These are phyloP conservation scores for Caenorhabditis sp. DNA, from an alignment of 2,888 invertebrate species.

Conservation along the genomic window DNA sequence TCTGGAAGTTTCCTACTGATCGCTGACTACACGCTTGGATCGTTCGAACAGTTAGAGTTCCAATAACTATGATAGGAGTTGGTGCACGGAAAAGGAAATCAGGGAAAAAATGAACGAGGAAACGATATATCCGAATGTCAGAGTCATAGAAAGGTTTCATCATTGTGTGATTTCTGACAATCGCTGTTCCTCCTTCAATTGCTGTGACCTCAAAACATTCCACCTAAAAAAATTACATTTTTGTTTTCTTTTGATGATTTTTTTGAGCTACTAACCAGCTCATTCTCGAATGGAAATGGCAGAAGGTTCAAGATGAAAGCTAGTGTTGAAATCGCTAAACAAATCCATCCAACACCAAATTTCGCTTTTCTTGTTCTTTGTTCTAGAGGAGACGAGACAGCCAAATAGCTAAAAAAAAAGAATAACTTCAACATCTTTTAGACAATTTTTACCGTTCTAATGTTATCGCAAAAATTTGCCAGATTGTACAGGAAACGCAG, in stretches of 20 bases:
- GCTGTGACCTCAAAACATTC: slow-evolving; percentile 58
- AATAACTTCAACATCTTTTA: background rate
- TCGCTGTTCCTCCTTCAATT: slow-evolving; percentile 13
- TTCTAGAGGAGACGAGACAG: slow-evolving; percentile 67
- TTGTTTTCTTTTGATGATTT: background rate
- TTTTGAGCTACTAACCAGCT: slow-evolving; percentile 36
- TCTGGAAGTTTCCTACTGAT: slow-evolving; percentile 42
- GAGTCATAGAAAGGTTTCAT: slow-evolving; percentile 60
- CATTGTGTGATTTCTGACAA: slow-evolving; percentile 53
- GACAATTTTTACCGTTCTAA: slow-evolving; percentile 58
- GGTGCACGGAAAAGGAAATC: slow-evolving; percentile 69
- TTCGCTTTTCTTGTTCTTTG: slow-evolving; percentile 65
- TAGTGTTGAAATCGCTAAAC: slow-evolving; percentile 53
- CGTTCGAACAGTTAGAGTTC: slow-evolving; percentile 64
- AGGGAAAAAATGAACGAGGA: slow-evolving; percentile 66
- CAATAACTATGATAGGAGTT: slow-evolving; percentile 64
- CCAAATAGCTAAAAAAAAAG: slow-evolving; percentile 53
- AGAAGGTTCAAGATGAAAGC: slow-evolving; percentile 64
- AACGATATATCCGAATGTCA: slow-evolving; percentile 42
- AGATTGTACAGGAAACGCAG: slow-evolving; percentile 69
- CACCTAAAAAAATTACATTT: slow-evolving; percentile 22
- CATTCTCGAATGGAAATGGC: slow-evolving; percentile 65
- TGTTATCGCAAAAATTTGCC: slow-evolving; percentile 70
- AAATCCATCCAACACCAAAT: slow-evolving; percentile 64
- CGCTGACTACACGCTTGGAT: slow-evolving; percentile 58